Percentiles rank a stretch among this genome's conserved stretches.
These are phyloP conservation scores for Dexiosoma caninum DNA, from an alignment of 2,888 invertebrate genomes.

Conservation along the genomic window DNA sequence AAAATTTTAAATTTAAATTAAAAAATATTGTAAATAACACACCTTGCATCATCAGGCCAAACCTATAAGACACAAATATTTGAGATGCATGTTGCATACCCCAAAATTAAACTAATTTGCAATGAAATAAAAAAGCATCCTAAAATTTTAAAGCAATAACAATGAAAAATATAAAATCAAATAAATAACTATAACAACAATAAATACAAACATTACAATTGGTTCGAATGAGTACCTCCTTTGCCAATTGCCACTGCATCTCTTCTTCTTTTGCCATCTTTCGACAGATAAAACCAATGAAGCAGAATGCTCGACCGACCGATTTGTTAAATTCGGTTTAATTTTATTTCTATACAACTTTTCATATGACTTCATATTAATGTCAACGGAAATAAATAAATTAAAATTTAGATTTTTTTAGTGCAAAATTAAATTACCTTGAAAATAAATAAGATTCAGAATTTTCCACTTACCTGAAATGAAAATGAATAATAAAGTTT, in stretches of 20 bases:
- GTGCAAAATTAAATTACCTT: conserved; percentile 30
- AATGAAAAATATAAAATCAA: conserved; percentile 14
- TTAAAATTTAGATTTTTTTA: not conserved
- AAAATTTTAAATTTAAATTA: not conserved
- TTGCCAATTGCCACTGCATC: conserved; percentile 21
- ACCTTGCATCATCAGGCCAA: conserved; percentile 60
- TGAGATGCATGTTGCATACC: conserved; percentile 55
- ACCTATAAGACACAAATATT: conserved; percentile 52
- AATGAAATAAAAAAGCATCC: conserved; percentile 41
- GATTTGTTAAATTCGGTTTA: conserved; percentile 15
- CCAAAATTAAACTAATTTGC: conserved; percentile 57
- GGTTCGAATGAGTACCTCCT: conserved; percentile 1
- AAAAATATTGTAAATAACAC: conserved; percentile 65
- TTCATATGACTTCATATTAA: not conserved
- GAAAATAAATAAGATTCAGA: not conserved
- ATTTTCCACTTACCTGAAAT: conserved; percentile 19
- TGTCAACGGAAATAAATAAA: not conserved
- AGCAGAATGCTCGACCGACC: conserved; percentile 17
- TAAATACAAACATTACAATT: conserved; percentile 27
- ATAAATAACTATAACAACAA: conserved; percentile 33
- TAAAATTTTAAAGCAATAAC: conserved; percentile 29
- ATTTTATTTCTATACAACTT: not conserved
- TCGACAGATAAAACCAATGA: conserved; percentile 30
- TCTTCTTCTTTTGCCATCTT: not conserved
- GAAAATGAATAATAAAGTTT: conserved; percentile 13